These are phyloP conservation scores for Timandra comae DNA, from an alignment of 2,888 invertebrate genomes.

Conservation along the genomic window DNA sequence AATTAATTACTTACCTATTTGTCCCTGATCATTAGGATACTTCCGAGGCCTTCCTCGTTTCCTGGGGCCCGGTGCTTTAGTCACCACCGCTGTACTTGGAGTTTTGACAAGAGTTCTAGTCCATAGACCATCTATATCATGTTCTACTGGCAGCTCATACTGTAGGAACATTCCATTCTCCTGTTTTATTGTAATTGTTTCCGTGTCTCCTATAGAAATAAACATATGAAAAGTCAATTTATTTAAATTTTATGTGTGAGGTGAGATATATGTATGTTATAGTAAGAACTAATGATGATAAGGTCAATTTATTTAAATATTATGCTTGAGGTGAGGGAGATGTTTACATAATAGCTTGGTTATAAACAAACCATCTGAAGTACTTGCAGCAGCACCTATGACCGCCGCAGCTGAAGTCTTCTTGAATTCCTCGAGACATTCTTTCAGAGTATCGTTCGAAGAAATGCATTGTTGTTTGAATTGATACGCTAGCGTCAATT, in stretches of 20 bases:
- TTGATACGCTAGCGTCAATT: constrained; percentile 64
- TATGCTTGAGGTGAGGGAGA: too few relatives aligned
- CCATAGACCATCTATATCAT: constrained; percentile 61
- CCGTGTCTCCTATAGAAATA: too few relatives aligned
- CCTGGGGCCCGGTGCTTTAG: constrained; percentile 57
- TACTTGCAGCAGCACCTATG: not conserved
- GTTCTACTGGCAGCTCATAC: constrained; percentile 69
- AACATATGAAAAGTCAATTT: too few relatives aligned
- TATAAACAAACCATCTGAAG: too few relatives aligned
- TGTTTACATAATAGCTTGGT: too few relatives aligned
- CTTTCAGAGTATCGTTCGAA: constrained; percentile 67
- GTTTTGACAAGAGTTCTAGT: constrained; percentile 48
- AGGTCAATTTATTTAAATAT: too few relatives aligned
- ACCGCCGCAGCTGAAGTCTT: constrained; percentile 52
- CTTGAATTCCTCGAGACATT: constrained; percentile 67
- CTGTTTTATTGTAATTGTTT: constrained; percentile 72
- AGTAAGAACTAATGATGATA: too few relatives aligned
- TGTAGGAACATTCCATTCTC: constrained; percentile 68
- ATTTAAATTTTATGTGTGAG: too few relatives aligned
- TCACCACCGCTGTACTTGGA: constrained; percentile 47
- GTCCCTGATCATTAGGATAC: constrained; percentile 67
- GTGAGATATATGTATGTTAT: too few relatives aligned
- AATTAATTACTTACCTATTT: constrained; percentile 48
- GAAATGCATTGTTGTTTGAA: constrained; percentile 70
- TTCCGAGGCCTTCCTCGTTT: constrained; percentile 67